Evolutionary conservation across 2,888 invertebrate species (phyloP).

Genomic region (Diplazon laetatorius): DNA sequence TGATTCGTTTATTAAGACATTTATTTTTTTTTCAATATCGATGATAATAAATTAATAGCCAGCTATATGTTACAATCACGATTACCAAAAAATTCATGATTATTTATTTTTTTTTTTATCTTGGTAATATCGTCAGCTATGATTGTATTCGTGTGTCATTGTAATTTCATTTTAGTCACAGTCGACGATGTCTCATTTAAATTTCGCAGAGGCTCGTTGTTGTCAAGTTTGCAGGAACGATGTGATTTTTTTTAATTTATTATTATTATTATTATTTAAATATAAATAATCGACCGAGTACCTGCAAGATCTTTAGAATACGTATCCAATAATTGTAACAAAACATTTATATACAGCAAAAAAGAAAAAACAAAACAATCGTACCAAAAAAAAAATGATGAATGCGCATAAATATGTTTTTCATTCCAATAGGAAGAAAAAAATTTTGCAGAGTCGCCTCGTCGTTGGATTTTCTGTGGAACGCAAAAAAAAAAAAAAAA

Average conservation of each 20-base stretch:
- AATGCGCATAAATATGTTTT: constrained; percentile 49
- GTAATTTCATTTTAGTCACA: not conserved
- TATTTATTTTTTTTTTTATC: not conserved
- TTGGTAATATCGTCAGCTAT: not conserved
- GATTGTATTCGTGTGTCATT: not conserved
- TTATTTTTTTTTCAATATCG: not conserved
- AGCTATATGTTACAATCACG: constrained; percentile 48
- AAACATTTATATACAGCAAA: constrained; percentile 35
- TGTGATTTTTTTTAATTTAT: constrained; percentile 21
- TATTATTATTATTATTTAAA: no score
- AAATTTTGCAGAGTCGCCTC: constrained; percentile 11
- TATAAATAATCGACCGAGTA: constrained; percentile 45
- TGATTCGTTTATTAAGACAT: not conserved
- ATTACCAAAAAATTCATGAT: not conserved
- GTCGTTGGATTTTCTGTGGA: constrained; percentile 45
- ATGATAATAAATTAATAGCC: constrained; percentile 63
- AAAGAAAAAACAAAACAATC: constrained; percentile 11
- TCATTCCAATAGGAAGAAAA: not conserved
- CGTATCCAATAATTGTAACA: constrained; percentile 6
- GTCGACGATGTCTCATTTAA: not conserved
- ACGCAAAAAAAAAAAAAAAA: constrained; percentile 8
- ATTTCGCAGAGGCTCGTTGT: not conserved
- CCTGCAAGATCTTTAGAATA: constrained; percentile 50
- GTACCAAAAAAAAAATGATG: constrained; percentile 16
- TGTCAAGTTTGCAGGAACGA: constrained; percentile 1